A percentile compares a stretch with the other conserved stretches of the same genome.
These are phyloP conservation scores for Tinamus major DNA, from an alignment of 2,797 vertebrate genomes.

Conservation along the genomic window DNA sequence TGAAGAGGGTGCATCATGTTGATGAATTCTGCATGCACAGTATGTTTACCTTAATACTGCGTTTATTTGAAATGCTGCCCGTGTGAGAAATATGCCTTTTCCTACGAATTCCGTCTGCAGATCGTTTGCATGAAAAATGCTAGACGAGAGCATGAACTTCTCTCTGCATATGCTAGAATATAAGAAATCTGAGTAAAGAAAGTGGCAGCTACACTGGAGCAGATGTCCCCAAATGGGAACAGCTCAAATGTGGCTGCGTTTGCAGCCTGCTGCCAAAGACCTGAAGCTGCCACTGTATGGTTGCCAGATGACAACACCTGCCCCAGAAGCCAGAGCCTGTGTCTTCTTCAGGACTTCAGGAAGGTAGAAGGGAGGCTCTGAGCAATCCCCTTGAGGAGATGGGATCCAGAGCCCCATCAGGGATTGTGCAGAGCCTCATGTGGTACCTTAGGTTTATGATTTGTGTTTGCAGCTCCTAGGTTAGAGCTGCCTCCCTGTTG, in stretches of 20 bases:
- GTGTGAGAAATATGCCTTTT: neutral
- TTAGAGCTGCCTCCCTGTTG: neutral
- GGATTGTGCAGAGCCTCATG: neutral
- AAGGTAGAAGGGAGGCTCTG: neutral
- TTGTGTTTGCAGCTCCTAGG: neutral
- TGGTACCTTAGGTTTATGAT: neutral
- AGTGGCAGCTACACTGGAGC: neutral
- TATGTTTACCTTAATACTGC: slow-evolving; percentile 1
- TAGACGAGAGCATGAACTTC: neutral
- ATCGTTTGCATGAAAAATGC: neutral
- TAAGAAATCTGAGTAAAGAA: neutral
- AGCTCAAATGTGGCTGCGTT: neutral
- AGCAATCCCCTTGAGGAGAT: neutral
- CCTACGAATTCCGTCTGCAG: neutral
- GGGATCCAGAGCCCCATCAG: neutral
- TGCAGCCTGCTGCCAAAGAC: slow-evolving; percentile 27
- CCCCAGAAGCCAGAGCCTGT: neutral
- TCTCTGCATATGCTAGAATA: neutral
- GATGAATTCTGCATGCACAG: neutral
- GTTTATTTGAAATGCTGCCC: slow-evolving; percentile 6
- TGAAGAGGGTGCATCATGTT: neutral
- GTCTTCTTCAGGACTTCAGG: neutral
- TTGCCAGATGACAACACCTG: neutral
- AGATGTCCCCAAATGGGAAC: slow-evolving; percentile 22
- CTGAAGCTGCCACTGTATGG: neutral